Evolutionary conservation across 2,113 vertebrate species (phyloP).

Genomic region (Murina feae): DNA sequence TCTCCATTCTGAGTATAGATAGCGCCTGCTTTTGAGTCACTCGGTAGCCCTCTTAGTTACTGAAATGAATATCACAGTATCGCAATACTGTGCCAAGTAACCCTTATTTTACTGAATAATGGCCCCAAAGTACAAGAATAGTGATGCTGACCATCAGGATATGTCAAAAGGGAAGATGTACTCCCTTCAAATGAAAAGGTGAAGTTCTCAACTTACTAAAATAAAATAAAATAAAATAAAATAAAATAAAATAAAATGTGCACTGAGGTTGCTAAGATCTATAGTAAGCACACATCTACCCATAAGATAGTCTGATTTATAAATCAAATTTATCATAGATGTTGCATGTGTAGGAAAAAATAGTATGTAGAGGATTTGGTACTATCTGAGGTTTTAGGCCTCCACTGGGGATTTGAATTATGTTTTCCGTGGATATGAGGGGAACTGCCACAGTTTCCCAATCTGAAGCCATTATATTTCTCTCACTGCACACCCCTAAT

Average conservation of each 20-base stretch:
- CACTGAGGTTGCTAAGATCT: not conserved
- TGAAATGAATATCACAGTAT: not conserved
- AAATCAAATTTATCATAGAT: not conserved
- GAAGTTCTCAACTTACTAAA: not conserved
- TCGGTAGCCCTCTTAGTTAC: not conserved
- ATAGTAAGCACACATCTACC: not conserved
- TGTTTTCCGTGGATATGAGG: too few relatives aligned
- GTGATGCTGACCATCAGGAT: not conserved
- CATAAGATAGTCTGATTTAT: not conserved
- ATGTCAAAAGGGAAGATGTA: not conserved
- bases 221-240: too few relatives aligned
- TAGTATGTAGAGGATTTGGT: not conserved
- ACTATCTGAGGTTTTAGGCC: not conserved
- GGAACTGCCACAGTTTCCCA: not conserved
- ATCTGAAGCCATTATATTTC: not conserved
- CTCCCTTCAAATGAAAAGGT: not conserved
- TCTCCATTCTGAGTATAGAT: not conserved
- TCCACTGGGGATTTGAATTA: not conserved
- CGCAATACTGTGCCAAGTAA: not conserved
- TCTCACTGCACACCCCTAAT: not conserved
- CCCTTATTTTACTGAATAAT: not conserved
- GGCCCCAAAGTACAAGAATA: not conserved
- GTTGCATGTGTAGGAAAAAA: not conserved
- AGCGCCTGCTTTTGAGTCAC: not conserved
- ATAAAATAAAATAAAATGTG: not conserved